These are phyloP conservation scores for Creontiades dilutus DNA, from an alignment of 2,888 invertebrate species.

Conservation along the genomic window DNA sequence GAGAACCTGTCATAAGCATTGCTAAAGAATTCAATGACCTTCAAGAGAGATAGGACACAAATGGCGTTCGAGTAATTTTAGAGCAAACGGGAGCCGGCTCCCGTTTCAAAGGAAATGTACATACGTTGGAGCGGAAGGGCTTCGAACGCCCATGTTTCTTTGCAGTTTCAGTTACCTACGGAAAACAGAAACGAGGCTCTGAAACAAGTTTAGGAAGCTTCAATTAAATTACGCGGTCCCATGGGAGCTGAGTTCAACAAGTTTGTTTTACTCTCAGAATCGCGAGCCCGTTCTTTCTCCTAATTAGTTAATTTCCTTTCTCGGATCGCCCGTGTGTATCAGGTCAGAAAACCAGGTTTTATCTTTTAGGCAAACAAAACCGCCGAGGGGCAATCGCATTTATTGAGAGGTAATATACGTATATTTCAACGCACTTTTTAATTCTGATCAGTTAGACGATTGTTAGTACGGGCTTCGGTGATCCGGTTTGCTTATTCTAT, in stretches of 20 bases:
- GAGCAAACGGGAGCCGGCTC: not conserved
- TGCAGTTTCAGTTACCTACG: slow-evolving; percentile 60
- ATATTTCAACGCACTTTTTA: too few relatives aligned
- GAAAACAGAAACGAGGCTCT: slow-evolving; percentile 45
- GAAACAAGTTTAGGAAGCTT: slow-evolving; percentile 60
- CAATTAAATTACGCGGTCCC: slow-evolving; percentile 65
- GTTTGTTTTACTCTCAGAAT: slow-evolving; percentile 62
- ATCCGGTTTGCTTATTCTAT: too few relatives aligned
- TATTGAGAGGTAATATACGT: slow-evolving; percentile 40
- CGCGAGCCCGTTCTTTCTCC: slow-evolving; percentile 52
- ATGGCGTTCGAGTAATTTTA: not conserved
- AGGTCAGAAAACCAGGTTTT: slow-evolving; percentile 61
- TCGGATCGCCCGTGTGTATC: slow-evolving; percentile 64
- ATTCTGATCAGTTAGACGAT: too few relatives aligned
- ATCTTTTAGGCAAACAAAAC: slow-evolving; percentile 29
- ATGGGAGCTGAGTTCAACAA: slow-evolving; percentile 54
- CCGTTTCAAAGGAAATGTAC: slow-evolving; percentile 7
- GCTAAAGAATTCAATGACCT: not conserved
- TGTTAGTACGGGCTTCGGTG: too few relatives aligned
- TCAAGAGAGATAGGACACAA: not conserved
- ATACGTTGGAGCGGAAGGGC: slow-evolving; percentile 6
- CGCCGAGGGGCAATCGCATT: slow-evolving; percentile 28
- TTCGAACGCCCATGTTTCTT: slow-evolving; percentile 33
- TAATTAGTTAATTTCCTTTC: slow-evolving; percentile 69
- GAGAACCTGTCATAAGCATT: not conserved